These are phyloP conservation scores for Agrochola lota DNA, from an alignment of 2,888 invertebrate genomes.

Conservation along the genomic window DNA sequence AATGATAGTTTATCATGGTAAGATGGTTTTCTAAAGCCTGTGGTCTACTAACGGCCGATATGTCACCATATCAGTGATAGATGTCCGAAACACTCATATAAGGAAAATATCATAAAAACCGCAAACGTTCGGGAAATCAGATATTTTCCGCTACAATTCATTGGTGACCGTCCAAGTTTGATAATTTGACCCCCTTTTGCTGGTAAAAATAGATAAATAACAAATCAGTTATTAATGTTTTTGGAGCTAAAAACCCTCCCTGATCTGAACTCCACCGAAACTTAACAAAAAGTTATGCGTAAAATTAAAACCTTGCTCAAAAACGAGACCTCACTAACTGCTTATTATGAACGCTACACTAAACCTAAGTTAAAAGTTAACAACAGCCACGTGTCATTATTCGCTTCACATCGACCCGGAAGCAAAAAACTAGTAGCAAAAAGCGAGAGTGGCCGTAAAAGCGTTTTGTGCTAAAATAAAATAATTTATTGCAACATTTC, in stretches of 20 bases:
- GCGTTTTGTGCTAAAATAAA: constrained; percentile 78
- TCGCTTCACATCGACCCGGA: constrained; percentile 75
- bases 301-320: constrained; percentile 35
- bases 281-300: constrained; percentile 13
- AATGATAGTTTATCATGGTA: background rate
- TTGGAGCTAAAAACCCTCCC: no score
- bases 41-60: constrained; percentile 18
- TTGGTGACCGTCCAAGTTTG: background rate
- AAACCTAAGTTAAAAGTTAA: constrained; percentile 70
- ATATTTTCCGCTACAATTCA: constrained; percentile 20
- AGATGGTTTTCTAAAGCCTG: background rate
- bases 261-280: background rate
- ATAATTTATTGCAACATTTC: constrained; percentile 80
- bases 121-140: constrained; percentile 15
- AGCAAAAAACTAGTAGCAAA: constrained; percentile 84
- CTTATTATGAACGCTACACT: constrained; percentile 52
- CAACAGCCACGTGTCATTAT: constrained; percentile 85
- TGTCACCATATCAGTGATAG: constrained; percentile 40
- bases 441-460: constrained; percentile 82
- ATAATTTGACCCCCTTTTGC: background rate
- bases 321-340: constrained; percentile 29
- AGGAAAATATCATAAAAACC: constrained; percentile 21
- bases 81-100: constrained; percentile 10
- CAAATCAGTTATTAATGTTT: background rate
- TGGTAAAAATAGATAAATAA: background rate